Percentiles rank a stretch among this genome's conserved stretches.
Conservation (phyloP, 2,888 invertebrate species). For the Drosophila prolongata region DNA sequence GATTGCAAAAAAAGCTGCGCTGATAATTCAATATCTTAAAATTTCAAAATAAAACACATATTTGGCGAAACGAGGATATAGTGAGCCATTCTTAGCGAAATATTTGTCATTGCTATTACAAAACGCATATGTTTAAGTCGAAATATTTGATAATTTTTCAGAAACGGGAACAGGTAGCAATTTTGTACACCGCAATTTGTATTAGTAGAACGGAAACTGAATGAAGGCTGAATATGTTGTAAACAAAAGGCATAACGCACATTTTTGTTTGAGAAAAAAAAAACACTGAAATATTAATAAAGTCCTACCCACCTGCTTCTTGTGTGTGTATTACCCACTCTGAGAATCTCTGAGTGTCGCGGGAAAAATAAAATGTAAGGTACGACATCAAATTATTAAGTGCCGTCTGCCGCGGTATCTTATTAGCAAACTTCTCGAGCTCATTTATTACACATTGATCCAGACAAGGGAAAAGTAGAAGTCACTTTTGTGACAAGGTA, state of each 20-base stretch:
- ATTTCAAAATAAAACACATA: too few relatives aligned
- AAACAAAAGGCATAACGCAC: constrained; percentile 12
- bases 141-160: neutral
- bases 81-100: too few relatives aligned
- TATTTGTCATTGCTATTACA: too few relatives aligned
- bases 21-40: too few relatives aligned
- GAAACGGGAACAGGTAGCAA: constrained; percentile 9
- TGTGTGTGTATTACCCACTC: constrained; percentile 1
- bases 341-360: constrained; percentile 5
- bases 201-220: constrained; percentile 10
- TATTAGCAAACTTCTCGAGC: neutral
- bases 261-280: constrained; percentile 1
- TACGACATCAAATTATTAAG: constrained; percentile 1
- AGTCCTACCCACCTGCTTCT: constrained; percentile 4
- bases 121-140: too few relatives aligned
- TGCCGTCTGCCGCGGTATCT: neutral
- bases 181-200: neutral
- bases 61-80: too few relatives aligned
- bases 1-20: too few relatives aligned
- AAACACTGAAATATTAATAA: neutral
- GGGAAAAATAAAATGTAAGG: constrained; percentile 1
- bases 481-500: constrained; percentile 3
- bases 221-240: neutral
- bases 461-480: neutral
- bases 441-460: constrained; percentile 3